Conservation (phyloP, 2,113 vertebrate species). For the Sorex fumeus region DNA sequence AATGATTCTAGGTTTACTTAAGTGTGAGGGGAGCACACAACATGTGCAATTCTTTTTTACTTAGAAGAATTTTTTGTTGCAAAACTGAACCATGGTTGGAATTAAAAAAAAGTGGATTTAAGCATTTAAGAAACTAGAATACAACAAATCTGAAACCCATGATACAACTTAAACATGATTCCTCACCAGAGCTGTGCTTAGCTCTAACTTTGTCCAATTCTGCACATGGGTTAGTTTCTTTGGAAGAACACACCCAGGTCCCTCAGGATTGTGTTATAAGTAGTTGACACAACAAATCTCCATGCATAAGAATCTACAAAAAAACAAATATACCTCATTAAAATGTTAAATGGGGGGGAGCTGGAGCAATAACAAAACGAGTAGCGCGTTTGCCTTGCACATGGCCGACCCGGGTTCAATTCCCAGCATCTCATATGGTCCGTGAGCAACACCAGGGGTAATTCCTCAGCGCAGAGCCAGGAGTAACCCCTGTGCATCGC, state of each 20-base stretch:
- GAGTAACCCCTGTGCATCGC: no score
- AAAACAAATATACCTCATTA: not conserved
- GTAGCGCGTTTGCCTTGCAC: no score
- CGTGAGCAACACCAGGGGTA: no score
- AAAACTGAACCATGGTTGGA: not conserved
- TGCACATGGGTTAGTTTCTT: not conserved
- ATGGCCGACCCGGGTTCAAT: no score
- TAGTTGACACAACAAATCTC: not conserved
- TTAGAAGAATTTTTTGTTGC: not conserved
- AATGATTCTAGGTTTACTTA: not conserved
- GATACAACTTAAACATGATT: not conserved
- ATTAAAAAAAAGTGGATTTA: constrained; percentile 15
- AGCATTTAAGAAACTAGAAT: not conserved
- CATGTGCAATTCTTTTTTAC: not conserved
- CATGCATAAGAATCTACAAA: not conserved
- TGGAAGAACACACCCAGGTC: not conserved
- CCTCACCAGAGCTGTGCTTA: not conserved
- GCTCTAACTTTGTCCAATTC: not conserved
- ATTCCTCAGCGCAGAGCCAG: no score
- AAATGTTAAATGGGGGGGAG: no score
- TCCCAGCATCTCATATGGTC: no score
- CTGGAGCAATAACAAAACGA: no score
- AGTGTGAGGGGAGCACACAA: constrained; percentile 2
- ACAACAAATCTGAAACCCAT: not conserved
- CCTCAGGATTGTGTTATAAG: not conserved